These are phyloP conservation scores for Cromileptes altivelis DNA, from an alignment of 2,113 vertebrate species.

Conservation along the genomic window DNA sequence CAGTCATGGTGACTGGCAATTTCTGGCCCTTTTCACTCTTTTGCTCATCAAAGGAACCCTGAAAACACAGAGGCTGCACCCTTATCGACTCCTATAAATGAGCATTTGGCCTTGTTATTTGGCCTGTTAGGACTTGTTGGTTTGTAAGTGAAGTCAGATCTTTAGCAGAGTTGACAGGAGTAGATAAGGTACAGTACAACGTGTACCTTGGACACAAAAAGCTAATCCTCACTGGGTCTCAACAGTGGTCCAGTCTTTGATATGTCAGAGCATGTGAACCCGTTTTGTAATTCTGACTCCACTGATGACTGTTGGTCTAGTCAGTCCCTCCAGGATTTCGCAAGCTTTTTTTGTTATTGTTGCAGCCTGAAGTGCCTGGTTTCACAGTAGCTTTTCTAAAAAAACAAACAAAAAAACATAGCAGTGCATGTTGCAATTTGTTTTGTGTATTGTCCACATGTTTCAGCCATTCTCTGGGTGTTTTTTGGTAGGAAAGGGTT, in stretches of 20 bases:
- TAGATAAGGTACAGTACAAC: not conserved
- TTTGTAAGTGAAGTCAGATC: not conserved
- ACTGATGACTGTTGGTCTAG: too few species aligned
- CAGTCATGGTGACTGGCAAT: not conserved
- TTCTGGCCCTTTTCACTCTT: not conserved
- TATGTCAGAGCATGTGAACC: slow-evolving; percentile 5
- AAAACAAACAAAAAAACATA: too few species aligned
- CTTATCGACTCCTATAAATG: not conserved
- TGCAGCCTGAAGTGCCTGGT: too few species aligned
- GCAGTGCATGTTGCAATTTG: too few species aligned
- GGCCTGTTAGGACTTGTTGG: slow-evolving; percentile 23
- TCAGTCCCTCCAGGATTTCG: too few species aligned
- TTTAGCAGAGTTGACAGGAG: not conserved
- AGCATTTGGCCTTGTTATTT: not conserved
- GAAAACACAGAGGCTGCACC: too few species aligned
- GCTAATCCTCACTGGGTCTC: not conserved
- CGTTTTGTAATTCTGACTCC: not conserved
- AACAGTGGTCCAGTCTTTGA: not conserved
- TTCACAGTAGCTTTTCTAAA: too few species aligned
- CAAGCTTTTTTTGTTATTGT: too few species aligned
- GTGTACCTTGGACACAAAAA: not conserved
- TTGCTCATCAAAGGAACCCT: not conserved
- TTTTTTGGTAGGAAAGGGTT: too few species aligned
- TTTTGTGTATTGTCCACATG: too few species aligned
- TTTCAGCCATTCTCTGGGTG: too few species aligned